A percentile compares a stretch with the other conserved stretches of the same genome.
Evolutionary conservation across 2,888 invertebrate species (phyloP).

Genomic region (Scrobipalpa atriplicella): DNA sequence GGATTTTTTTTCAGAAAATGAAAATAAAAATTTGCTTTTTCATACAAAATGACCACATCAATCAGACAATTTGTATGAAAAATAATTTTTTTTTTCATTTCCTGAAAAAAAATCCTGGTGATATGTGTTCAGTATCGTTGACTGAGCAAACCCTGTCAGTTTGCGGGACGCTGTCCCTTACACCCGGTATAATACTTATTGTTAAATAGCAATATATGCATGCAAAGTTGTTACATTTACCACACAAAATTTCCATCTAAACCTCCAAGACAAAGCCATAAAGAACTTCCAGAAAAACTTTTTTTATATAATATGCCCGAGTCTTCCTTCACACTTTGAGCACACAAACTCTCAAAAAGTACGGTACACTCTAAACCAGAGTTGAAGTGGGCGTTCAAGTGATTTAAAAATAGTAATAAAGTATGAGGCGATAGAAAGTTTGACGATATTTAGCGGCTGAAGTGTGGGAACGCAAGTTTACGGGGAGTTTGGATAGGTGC

Average conservation of each 20-base stretch:
- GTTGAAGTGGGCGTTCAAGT: conserved; percentile 25
- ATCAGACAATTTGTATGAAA: too few species aligned
- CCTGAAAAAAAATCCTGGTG: too few species aligned
- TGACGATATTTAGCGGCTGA: conserved; percentile 48
- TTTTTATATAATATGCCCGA: conserved; percentile 12
- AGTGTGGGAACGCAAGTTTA: conserved; percentile 55
- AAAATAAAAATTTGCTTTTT: too few species aligned
- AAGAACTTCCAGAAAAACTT: neutral
- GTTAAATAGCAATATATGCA: too few species aligned
- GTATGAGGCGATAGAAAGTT: conserved; percentile 46
- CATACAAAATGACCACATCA: too few species aligned
- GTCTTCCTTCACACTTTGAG: conserved; percentile 6
- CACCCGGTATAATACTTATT: too few species aligned
- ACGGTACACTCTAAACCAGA: conserved; percentile 18
- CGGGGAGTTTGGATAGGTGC: conserved; percentile 51
- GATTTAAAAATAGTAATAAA: conserved; percentile 31
- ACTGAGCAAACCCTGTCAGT: too few species aligned
- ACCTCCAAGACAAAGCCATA: neutral
- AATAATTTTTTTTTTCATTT: too few species aligned
- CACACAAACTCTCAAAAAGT: conserved; percentile 10
- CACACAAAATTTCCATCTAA: neutral
- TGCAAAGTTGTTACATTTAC: neutral
- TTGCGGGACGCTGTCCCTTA: too few species aligned
- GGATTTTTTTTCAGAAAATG: too few species aligned
- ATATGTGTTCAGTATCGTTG: too few species aligned